Evolutionary conservation across 1,140 invertebrate species (phyloP).

Genomic region (Littorina saxatilis): DNA sequence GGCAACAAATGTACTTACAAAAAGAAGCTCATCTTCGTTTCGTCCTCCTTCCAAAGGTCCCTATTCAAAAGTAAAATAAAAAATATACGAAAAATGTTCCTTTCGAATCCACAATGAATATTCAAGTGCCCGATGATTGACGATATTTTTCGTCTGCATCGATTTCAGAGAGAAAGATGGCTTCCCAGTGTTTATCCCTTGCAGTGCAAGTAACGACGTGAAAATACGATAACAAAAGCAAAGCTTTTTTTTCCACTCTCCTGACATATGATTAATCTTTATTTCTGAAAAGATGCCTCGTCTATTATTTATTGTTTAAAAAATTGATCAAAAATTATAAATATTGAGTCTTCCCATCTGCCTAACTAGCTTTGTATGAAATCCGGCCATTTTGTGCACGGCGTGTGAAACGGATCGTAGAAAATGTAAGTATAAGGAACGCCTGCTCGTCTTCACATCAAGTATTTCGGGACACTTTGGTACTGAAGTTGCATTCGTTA

Average conservation of each 20-base stretch:
- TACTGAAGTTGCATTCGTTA: too few relatives aligned
- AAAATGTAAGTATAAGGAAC: too few relatives aligned
- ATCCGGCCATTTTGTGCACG: too few relatives aligned
- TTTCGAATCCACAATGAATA: neutral
- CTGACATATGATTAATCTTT: too few relatives aligned
- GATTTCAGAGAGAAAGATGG: conserved; percentile 1
- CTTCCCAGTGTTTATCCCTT: conserved; percentile 4
- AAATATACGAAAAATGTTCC: neutral
- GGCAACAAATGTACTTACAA: conserved; percentile 61
- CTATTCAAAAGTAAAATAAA: neutral
- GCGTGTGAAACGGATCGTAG: too few relatives aligned
- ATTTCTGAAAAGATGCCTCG: too few relatives aligned
- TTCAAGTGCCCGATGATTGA: conserved; percentile 20
- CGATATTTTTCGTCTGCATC: neutral
- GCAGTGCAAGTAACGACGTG: neutral
- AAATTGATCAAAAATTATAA: too few relatives aligned
- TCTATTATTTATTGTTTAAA: too few relatives aligned
- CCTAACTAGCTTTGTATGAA: too few relatives aligned
- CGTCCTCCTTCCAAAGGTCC: neutral
- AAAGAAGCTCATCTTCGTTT: conserved; percentile 69
- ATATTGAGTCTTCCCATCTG: too few relatives aligned
- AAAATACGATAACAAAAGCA: neutral
- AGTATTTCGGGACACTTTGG: too few relatives aligned
- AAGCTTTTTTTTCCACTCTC: neutral
- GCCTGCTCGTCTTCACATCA: too few relatives aligned